These are phyloP conservation scores for Troides oblongomaculatus DNA, from an alignment of 2,888 invertebrate genomes.

Conservation along the genomic window DNA sequence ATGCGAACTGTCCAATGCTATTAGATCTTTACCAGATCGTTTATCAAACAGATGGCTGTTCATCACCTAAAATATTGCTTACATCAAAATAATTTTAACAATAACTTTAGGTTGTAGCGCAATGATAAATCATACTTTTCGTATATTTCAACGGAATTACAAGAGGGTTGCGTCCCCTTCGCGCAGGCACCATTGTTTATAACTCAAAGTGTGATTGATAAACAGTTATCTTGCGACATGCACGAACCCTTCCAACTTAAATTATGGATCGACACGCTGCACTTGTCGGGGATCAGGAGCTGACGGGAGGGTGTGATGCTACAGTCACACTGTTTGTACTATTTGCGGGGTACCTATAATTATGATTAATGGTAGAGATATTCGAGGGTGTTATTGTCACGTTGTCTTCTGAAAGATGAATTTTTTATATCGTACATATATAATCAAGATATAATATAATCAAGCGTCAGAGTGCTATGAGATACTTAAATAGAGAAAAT, in stretches of 20 bases:
- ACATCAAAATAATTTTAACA: background rate
- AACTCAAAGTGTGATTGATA: conserved; percentile 72
- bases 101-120: background rate
- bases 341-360: conserved; percentile 5
- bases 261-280: conserved; percentile 55
- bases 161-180: background rate
- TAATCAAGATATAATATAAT: too few relatives aligned
- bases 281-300: conserved; percentile 20
- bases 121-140: conserved; percentile 1
- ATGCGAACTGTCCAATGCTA: too few relatives aligned
- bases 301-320: conserved; percentile 16
- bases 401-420: too few relatives aligned
- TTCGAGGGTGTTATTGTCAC: background rate
- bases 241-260: conserved; percentile 52
- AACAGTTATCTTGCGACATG: conserved; percentile 64
- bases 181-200: conserved; percentile 51
- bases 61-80: background rate
- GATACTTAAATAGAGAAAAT: too few relatives aligned
- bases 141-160: conserved; percentile 1
- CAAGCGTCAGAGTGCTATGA: too few relatives aligned
- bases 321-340: conserved; percentile 10
- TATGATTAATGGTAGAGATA: conserved; percentile 11
- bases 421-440: too few relatives aligned
- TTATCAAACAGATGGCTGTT: background rate
- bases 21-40: too few relatives aligned